These are phyloP conservation scores for Drosophila bocqueti DNA, from an alignment of 1,140 invertebrate genomes.

Conservation along the genomic window DNA sequence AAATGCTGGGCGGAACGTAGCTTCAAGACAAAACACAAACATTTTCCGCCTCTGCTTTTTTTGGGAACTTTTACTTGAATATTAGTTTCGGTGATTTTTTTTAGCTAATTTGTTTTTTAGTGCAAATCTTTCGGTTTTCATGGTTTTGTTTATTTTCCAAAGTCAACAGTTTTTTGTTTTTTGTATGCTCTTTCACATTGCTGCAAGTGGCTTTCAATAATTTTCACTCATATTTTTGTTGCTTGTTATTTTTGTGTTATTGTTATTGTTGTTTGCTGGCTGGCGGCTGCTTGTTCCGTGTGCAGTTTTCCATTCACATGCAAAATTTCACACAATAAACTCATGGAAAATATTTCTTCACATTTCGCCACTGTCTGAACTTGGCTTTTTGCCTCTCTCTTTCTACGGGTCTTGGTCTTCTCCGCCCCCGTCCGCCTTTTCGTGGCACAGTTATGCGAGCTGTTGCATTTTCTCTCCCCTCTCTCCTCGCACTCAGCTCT, in stretches of 20 bases:
- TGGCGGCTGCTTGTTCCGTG: constrained; percentile 40
- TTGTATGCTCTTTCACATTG: constrained; percentile 51
- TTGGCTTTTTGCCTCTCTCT: constrained; percentile 41
- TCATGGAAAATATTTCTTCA: constrained; percentile 62
- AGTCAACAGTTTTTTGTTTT: constrained; percentile 36
- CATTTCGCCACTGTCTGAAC: constrained; percentile 46
- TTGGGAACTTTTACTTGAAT: constrained; percentile 45
- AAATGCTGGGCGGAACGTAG: constrained; percentile 28
- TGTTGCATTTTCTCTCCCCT: constrained; percentile 31
- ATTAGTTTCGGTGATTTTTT: constrained; percentile 27
- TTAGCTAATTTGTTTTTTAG: constrained; percentile 31
- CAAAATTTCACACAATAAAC: constrained; percentile 81
- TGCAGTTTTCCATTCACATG: constrained; percentile 74
- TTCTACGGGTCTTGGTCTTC: constrained; percentile 9
- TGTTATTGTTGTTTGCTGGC: constrained; percentile 24
- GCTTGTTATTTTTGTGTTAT: constrained; percentile 51
- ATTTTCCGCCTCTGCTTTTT: constrained; percentile 20
- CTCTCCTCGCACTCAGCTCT: constrained; percentile 8
- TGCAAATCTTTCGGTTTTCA: constrained; percentile 42
- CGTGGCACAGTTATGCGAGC: constrained; percentile 69
- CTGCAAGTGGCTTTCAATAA: constrained; percentile 39
- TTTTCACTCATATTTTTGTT: constrained; percentile 41
- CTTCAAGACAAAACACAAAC: constrained; percentile 16
- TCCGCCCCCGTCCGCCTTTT: constrained; percentile 20
- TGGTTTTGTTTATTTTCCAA: constrained; percentile 28